Evolutionary conservation across 2,888 invertebrate genomes (phyloP), one percentile per base, ranked within the genome.

Genomic region (Eristalis tenax): DNA sequence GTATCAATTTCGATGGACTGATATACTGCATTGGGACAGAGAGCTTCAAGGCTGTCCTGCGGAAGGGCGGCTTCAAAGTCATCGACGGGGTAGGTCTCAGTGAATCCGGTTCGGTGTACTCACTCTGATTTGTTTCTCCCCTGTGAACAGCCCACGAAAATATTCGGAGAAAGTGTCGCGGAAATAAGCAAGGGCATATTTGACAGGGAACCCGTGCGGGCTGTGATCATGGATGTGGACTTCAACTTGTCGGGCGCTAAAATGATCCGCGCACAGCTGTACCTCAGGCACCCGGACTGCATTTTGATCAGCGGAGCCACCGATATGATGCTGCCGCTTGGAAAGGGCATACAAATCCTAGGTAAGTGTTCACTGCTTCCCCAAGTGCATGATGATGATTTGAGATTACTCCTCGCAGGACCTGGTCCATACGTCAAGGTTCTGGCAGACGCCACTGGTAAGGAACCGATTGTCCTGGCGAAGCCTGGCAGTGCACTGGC

Each of bases 181-280:
- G 90, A 83, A 15, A 61, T 91, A 40, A 85, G 89, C 1, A 84
- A 28, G 2, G 63, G 90, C 28, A 87, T 91, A 0, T 90, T 90
- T n/a, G 91, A 91, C 75, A 80, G 84, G 8, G 89, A 91, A 57
- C 91, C 92, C 0, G 92, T 94, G 0, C 93, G 93, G 22, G 94
- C 94, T 0, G 94, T 94, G 1, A 89, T 94, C 13, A 81, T 94
- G 3, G 94, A 94, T 89, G 90, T 92, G 11, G 94, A 94, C 78
- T 88, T 93, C 0, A 93, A 93, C 84, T 87, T 93, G 10, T 93
- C 91, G 32, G 93, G 92, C 78, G 35, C 91, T 1, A 94, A 93
- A 89, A 35, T 94, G 50, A 90, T 93, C 71, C 92, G 93, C 65
- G 93, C 94, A 0, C 90, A 93, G 43, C 88, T 90, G 0, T 94